These are phyloP conservation scores for Artemisiospiza belli DNA, from an alignment of 2,113 vertebrate genomes.

Conservation along the genomic window DNA sequence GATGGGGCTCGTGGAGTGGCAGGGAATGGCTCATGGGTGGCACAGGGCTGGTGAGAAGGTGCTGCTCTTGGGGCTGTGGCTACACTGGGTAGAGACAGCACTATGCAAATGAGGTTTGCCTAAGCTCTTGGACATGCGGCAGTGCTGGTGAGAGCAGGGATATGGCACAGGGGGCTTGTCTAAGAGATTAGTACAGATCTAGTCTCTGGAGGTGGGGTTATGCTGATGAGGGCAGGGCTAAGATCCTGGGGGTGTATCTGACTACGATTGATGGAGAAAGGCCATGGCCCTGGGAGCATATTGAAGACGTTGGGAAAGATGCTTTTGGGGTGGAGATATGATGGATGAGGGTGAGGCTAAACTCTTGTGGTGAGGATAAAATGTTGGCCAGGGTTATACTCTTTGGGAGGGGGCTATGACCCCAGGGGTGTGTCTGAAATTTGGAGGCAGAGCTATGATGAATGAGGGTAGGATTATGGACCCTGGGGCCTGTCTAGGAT, in stretches of 20 bases:
- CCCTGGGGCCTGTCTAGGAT: neutral
- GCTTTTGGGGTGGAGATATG: neutral
- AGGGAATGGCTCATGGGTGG: neutral
- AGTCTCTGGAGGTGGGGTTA: neutral
- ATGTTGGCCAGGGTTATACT: neutral
- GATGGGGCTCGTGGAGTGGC: neutral
- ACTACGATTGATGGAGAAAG: neutral
- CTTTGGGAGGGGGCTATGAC: neutral
- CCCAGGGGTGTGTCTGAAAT: neutral
- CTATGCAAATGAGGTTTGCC: too few species aligned
- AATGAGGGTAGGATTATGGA: neutral
- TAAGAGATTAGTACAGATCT: neutral
- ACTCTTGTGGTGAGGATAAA: neutral
- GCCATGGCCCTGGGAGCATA: neutral
- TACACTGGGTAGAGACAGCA: rapidly evolving
- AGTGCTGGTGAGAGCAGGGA: neutral
- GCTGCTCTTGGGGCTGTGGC: too few species aligned
- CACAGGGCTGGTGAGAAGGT: neutral
- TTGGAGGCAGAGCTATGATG: neutral
- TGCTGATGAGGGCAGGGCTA: rapidly evolving
- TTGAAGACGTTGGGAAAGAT: neutral
- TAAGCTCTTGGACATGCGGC: neutral
- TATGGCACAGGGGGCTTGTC: neutral
- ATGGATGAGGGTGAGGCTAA: neutral
- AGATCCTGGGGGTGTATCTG: neutral